Base-by-base conservation (phyloP, 2,797 vertebrate species). In the Emydoidea blandingii region DNA sequence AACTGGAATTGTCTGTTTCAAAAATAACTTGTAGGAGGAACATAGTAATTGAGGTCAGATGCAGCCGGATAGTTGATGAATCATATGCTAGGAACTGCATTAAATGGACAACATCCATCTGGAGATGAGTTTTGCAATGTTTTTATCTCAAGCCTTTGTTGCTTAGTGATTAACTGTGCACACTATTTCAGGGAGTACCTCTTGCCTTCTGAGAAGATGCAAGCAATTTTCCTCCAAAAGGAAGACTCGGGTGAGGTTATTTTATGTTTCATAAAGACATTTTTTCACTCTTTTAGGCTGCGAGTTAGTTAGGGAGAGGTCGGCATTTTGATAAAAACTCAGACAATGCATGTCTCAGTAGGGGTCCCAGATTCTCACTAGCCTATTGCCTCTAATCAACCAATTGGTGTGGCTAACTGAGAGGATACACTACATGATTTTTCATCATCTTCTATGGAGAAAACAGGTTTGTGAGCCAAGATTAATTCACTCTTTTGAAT, bases 1-100 rank as follows among this genome's bases (percentile, higher is more conserved):
- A 96, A 97, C 50, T 95, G 37, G 47, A 93, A 81, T 31, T 91
- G 86, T 79, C 65, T 44, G 90, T 94, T 92, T 97, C 88, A 94
- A 87, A 96, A 96, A 93, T 92, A 79, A 87, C 91, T 96, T 91
- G 10, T 86, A 41, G 91, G 91, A 88, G 59, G 78, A 41, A 53
- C 18, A 3, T 10, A 90, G 79, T 97, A 98, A 97, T 97, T 97
- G 96, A 95, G 97, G 97, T 97, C 96, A 96, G 83, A 94, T n/a
- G 54, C 72, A 94, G 78, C 49, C 3, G 0, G 53, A 19, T 1
- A 0, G 72, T 94, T 95, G 94, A 96, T 92, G 90, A 91, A 57
- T 74, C 81, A 88, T 29, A 1, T 47, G 23, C 49, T 90, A 78
- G 92, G 85, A 93, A 56, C 68, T 91, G 49, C 29, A 14, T 62